Evolutionary conservation across 2,888 invertebrate genomes (phyloP).

Genomic region (Pachydiplax longipennis): DNA sequence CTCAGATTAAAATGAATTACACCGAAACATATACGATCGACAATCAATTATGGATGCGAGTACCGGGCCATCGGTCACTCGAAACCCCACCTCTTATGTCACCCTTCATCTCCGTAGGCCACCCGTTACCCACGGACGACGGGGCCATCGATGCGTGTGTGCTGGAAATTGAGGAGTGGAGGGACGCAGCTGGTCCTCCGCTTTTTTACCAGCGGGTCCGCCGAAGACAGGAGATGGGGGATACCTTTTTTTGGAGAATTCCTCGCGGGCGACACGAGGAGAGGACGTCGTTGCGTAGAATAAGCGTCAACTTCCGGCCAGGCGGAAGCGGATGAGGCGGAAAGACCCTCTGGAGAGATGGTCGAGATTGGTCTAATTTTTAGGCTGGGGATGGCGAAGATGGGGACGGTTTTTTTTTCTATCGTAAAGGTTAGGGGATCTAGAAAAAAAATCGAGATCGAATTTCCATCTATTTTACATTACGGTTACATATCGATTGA

Average conservation of each 20-base stretch:
- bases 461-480: too few relatives aligned
- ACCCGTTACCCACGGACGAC: neutral
- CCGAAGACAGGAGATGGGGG: neutral
- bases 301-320: constrained; percentile 1
- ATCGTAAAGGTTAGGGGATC: too few relatives aligned
- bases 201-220: neutral
- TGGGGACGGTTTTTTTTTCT: neutral
- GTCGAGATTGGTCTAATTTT: neutral
- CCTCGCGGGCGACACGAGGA: neutral
- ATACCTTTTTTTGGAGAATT: neutral
- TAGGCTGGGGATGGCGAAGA: neutral
- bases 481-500: too few relatives aligned
- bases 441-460: too few relatives aligned
- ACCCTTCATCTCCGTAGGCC: neutral
- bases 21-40: neutral
- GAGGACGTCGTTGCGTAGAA: neutral
- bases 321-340: neutral
- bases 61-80: neutral
- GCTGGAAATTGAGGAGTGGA: neutral
- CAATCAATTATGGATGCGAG: neutral
- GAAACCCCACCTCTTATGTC: neutral
- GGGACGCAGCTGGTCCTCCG: neutral
- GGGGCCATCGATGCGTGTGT: neutral
- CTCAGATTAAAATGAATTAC: constrained; percentile 1
- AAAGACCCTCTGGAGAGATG: neutral